A percentile compares a stretch with the other conserved stretches of the same genome.
Conservation (phyloP, 2,888 invertebrate genomes). For the Agrilus biguttatus region DNA sequence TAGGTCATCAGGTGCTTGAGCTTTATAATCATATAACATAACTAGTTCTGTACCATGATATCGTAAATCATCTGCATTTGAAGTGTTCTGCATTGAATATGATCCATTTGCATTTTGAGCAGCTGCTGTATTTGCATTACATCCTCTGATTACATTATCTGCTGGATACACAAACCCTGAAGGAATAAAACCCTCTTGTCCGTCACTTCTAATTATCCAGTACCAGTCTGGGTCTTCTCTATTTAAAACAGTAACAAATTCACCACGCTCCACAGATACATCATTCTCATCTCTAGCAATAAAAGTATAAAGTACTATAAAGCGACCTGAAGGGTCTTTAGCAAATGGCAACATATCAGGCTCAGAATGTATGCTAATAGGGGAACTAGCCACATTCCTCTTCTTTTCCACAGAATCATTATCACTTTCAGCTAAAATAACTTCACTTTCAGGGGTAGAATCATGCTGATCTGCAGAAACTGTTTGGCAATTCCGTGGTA, state of each 20-base stretch:
- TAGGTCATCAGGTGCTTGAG: conserved; percentile 86
- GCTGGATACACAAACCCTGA: conserved; percentile 89
- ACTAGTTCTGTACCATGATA: conserved; percentile 85
- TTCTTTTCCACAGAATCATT: conserved; percentile 46
- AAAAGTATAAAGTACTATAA: conserved; percentile 86
- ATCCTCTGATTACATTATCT: conserved; percentile 57
- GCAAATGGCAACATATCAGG: conserved; percentile 53
- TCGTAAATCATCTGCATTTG: conserved; percentile 47
- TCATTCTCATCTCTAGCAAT: conserved; percentile 89
- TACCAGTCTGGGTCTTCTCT: conserved; percentile 94
- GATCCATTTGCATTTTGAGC: conserved; percentile 21
- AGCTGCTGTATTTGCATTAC: conserved; percentile 31
- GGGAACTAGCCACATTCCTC: conserved; percentile 32
- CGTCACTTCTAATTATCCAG: conserved; percentile 86
- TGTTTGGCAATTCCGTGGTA: conserved; percentile 51
- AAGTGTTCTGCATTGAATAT: conserved; percentile 20
- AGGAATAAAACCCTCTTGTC: conserved; percentile 91
- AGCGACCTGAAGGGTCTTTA: conserved; percentile 79
- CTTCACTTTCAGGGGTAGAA: conserved; percentile 42
- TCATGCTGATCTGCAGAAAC: conserved; percentile 41
- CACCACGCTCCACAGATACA: conserved; percentile 83
- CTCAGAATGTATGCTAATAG: conserved; percentile 36
- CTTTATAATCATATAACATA: conserved; percentile 90
- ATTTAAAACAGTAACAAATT: conserved; percentile 91
- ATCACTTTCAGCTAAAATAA: conserved; percentile 30